A percentile compares a stretch with the other conserved stretches of the same genome.
Conservation (phyloP, 2,113 vertebrate genomes). For the Chionomys nivalis region DNA sequence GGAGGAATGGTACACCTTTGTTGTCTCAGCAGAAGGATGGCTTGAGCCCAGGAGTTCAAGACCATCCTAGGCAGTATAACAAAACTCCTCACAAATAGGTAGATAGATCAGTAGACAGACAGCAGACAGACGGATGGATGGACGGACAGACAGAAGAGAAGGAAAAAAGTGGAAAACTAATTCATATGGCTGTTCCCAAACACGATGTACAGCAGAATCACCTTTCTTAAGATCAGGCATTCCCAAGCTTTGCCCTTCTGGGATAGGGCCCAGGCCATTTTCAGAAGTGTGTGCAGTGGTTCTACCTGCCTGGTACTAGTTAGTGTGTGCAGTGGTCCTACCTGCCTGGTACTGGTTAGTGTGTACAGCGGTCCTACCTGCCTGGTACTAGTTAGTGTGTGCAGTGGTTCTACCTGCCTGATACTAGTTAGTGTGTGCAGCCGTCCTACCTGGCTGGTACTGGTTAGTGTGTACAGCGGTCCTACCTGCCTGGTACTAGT, state of each 20-base stretch:
- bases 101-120: not conserved
- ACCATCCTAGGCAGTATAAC: not conserved
- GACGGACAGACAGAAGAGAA: not conserved
- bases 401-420: too few relatives aligned
- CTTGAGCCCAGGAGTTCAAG: not conserved
- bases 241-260: not conserved
- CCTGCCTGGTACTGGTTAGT: not conserved
- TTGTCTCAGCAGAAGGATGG: too few relatives aligned
- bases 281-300: not conserved
- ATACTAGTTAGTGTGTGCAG: too few relatives aligned
- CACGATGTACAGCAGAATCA: too few relatives aligned
- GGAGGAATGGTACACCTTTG: not conserved
- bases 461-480: too few relatives aligned
- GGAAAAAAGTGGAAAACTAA: not conserved
- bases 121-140: not conserved
- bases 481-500: too few relatives aligned
- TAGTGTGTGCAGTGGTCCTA: too few relatives aligned
- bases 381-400: too few relatives aligned
- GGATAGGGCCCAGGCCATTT: not conserved
- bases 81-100: not conserved
- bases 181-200: not conserved
- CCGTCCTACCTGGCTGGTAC: not conserved
- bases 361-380: too few relatives aligned
- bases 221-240: not conserved
- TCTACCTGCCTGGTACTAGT: too few relatives aligned